Evolutionary conservation across 2,113 vertebrate genomes (phyloP), one percentile per base, ranked within the genome.

Genomic region (Bothrops jararaca): DNA sequence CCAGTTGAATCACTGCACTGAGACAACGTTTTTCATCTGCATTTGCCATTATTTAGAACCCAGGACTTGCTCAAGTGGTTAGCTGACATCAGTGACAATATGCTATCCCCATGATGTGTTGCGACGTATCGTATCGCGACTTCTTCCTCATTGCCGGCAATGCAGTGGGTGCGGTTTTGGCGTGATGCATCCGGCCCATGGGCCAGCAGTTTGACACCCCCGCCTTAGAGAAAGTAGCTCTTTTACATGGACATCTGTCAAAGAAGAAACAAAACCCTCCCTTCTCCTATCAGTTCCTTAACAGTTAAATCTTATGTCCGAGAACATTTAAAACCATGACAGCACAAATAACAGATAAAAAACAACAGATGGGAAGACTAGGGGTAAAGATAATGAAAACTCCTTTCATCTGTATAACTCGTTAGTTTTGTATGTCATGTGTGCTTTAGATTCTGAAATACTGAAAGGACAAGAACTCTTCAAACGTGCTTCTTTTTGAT

Each of bases 271-370:
- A 54, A 54, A 23, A 54, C 52, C 48, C 24, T 52, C 57, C 52
- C 24, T 24, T 85, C 20, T 54, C 26, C 24, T 85, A 15, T 29
- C 42, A 86, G 58, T 57, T 87, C 52, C 87, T 92, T 52, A 11
- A 87, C 89, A 96, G 85, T 52, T 53, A 87, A 91, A 86, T 64
- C 85, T 15, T 85, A 7, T 0, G 0, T 92, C 94, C 89, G 39
- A 88, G 48, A 90, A 80, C 94, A 90, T 91, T 93, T 56, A 80
- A 69, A 93, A 85, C 60, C 52, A 2, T 10, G 91, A 87, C 88
- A 92, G 93, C 88, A 93, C 95, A 52, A 94, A 94, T 92, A 92
- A 92, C 89, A 91, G 93, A 85, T 10, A 93, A 95, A 93, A 95
- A 80, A 90, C 54, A 96, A 90, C 88, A 89, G 45, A 92, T 1